phyloP scores from a whole-genome alignment of 2,113 vertebrate species.

The Nicator chloris region DNA sequence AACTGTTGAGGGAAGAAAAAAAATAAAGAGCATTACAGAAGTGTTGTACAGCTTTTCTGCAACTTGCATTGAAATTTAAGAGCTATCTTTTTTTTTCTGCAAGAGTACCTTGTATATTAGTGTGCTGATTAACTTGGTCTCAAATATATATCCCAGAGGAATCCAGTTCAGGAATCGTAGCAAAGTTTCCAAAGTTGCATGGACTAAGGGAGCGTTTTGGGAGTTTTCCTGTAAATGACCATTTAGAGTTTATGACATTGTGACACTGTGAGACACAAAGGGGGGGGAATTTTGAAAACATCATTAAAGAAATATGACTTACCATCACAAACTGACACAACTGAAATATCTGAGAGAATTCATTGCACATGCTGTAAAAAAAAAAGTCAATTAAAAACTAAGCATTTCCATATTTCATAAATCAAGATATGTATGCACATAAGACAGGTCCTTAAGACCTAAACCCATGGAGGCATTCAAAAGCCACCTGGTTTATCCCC shows the following conservation, averaged over 20 bases:
- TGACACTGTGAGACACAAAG: neutral
- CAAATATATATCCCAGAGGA: constrained; percentile 98
- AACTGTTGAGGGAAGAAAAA: constrained; percentile 76
- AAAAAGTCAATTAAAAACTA: neutral
- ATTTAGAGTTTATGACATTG: neutral
- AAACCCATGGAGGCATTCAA: neutral
- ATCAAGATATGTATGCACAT: neutral
- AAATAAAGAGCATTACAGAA: neutral
- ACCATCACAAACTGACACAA: constrained; percentile 99
- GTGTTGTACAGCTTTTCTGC: neutral
- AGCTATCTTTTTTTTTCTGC: neutral
- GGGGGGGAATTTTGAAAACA: neutral
- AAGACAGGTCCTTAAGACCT: neutral
- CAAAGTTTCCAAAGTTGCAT: constrained; percentile 95
- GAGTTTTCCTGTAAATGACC: constrained; percentile 87
- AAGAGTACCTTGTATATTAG: constrained; percentile 93
- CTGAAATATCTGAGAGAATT: constrained; percentile 99
- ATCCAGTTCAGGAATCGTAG: constrained; percentile 99
- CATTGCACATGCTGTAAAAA: constrained; percentile 94
- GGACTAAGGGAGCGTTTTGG: constrained; percentile 96
- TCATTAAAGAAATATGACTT: constrained; percentile 21
- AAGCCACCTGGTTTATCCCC: neutral
- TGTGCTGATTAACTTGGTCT: constrained; percentile 98
- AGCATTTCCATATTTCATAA: neutral
- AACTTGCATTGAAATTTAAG: neutral